A percentile compares a stretch with the other conserved stretches of the same genome.
phyloP scores from a whole-genome alignment of 1,140 invertebrate species.

The Aphidius ervi region DNA sequence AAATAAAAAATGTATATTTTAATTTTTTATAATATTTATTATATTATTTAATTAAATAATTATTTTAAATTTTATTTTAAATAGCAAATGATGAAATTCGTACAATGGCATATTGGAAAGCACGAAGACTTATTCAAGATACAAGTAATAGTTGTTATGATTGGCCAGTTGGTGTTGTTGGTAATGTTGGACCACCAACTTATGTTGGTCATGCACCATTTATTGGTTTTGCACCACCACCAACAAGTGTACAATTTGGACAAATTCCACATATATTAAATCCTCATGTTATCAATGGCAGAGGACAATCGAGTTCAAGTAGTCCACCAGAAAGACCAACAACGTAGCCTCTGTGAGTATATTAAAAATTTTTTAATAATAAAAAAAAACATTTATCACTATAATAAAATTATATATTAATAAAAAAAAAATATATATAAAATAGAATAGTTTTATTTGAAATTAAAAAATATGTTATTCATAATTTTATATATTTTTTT shows the following conservation, averaged over 20 bases:
- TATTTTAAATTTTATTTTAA: neutral
- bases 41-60: too few relatives aligned
- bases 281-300: constrained; percentile 23
- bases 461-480: neutral
- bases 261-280: constrained; percentile 26
- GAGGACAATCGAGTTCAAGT: constrained; percentile 30
- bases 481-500: neutral
- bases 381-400: too few relatives aligned
- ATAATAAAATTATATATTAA: too few relatives aligned
- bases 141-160: constrained; percentile 16
- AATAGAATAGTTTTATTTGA: too few relatives aligned
- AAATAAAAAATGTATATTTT: too few relatives aligned
- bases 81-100: constrained; percentile 35
- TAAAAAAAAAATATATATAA: too few relatives aligned
- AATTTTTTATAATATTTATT: too few relatives aligned
- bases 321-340: constrained; percentile 32
- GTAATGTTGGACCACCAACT: constrained; percentile 30
- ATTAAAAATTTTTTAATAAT: neutral
- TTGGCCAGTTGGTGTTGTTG: constrained; percentile 19
- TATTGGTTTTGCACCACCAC: constrained; percentile 29
- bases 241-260: constrained; percentile 24
- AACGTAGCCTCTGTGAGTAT: constrained; percentile 36
- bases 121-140: constrained; percentile 23
- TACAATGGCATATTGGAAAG: constrained; percentile 27
- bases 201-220: constrained; percentile 32